Percentiles rank a stretch among this genome's conserved stretches.
Evolutionary conservation across 2,797 vertebrate genomes (phyloP).

Genomic region (Sylvia borin): DNA sequence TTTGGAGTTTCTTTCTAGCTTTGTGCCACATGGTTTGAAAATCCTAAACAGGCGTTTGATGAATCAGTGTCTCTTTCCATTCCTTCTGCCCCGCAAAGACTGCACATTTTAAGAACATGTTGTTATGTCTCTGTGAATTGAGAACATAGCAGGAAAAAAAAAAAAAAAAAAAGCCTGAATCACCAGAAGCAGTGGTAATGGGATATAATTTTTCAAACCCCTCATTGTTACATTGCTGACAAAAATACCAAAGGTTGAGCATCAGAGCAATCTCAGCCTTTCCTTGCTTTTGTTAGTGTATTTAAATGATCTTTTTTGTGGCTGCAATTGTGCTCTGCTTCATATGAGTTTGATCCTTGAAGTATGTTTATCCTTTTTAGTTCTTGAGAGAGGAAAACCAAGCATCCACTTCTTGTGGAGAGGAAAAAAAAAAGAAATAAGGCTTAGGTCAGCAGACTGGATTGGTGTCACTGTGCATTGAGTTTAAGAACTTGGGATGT

Average conservation of each 20-base stretch:
- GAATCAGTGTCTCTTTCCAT: conserved; percentile 42
- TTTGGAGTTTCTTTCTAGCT: conserved; percentile 34
- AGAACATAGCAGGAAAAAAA: neutral
- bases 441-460: conserved; percentile 26
- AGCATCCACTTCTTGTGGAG: neutral
- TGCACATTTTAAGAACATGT: conserved; percentile 28
- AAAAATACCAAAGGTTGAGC: neutral
- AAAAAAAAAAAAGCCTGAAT: neutral
- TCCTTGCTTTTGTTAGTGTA: neutral
- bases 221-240: neutral
- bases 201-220: neutral
- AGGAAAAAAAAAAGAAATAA: neutral
- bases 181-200: neutral
- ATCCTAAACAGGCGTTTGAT: conserved; percentile 16
- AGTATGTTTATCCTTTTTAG: neutral
- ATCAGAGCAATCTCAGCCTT: neutral
- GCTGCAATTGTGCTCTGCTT: neutral
- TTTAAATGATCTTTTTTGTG: neutral
- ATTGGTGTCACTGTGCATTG: conserved; percentile 2
- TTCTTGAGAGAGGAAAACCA: neutral
- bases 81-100: conserved; percentile 21
- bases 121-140: conserved; percentile 34
- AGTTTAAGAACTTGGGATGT: conserved; percentile 25
- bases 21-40: conserved; percentile 35
- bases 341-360: neutral